Evolutionary conservation across 2,113 vertebrate species (phyloP).

Genomic region (Morone saxatilis): DNA sequence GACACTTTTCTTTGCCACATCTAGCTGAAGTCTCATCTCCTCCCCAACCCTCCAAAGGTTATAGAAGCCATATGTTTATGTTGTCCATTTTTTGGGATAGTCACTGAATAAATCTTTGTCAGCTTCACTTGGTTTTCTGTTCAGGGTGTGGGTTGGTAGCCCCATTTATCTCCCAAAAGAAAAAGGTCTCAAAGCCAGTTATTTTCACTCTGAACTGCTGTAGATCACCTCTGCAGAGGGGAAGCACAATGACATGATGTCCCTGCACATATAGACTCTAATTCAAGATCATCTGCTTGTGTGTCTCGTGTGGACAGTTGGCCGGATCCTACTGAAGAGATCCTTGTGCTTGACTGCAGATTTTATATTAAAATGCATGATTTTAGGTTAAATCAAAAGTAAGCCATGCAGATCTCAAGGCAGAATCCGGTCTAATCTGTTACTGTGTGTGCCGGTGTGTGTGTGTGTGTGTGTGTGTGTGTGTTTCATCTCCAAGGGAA

Average conservation of each 20-base stretch:
- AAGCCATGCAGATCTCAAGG: conserved; percentile 49
- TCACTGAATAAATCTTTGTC: conserved; percentile 30
- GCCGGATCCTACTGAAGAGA: conserved; percentile 49
- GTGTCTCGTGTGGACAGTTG: conserved; percentile 26
- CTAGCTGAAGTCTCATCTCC: conserved; percentile 63
- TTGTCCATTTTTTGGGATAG: conserved; percentile 33
- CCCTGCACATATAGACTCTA: conserved; percentile 10
- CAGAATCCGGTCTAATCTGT: conserved; percentile 48
- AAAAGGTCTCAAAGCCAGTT: conserved; percentile 12
- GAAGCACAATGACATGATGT: conserved; percentile 43
- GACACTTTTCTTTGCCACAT: conserved; percentile 71
- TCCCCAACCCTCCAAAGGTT: not conserved
- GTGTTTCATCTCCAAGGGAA: conserved; percentile 42
- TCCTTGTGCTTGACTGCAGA: conserved; percentile 54
- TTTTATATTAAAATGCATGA: conserved; percentile 71
- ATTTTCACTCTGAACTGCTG: conserved; percentile 34
- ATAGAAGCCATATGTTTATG: conserved; percentile 72
- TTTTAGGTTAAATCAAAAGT: conserved; percentile 60
- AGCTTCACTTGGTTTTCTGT: conserved; percentile 41
- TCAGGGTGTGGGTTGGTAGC: conserved; percentile 40
- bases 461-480: conserved; percentile 1
- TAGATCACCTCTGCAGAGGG: conserved; percentile 43
- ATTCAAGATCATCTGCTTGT: conserved; percentile 26
- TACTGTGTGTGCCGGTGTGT: conserved; percentile 11
- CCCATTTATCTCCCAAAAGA: conserved; percentile 10